Evolutionary conservation across 2,888 invertebrate genomes (phyloP), one percentile per base, ranked within the genome.

Genomic region (Synergus umbraculus): DNA sequence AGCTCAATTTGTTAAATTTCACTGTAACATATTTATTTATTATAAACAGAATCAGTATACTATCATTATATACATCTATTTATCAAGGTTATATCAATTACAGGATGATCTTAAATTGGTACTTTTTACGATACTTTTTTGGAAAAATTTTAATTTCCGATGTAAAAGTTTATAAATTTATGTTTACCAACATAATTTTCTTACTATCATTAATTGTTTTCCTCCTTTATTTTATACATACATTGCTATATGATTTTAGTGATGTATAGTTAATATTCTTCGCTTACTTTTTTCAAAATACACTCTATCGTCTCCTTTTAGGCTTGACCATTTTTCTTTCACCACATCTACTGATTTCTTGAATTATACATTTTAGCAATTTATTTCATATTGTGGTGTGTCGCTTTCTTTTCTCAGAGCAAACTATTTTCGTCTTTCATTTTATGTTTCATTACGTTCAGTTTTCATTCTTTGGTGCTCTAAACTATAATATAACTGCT

Each of bases 1-100:
- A 65, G 12, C 8, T 46, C 2, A 18, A 67, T 29, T 29, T 7
- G 44, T 18, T 67, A 46, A 67, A 67, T 44, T 46, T 69, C 22
- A 18, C 22, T 77, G 64, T 77, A 82, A 82, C 80, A 80, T 78
- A 49, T 79, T 77, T 18, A 76, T 63, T 60, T 80, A 81, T 80
- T 80, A 79, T n/a, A 83, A 81, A 83, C 78, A 78, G 66, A 73
- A 2, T 49, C 9, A 60, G 22, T 60, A 60, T 60, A 22, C 22
- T 22, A 60, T 60, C 22, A 60, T 60, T 60, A 60, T 60, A 22
- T 60, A 60, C 60, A 60, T 60, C 60, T 60, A 60, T 60, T 60
- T 22, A 22, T 12, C 22, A 60, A 60, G 22, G 10, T 22, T 60
- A 22, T 60, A 60, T 22, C 4, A 69, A 37, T 54, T 66, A 66